Percentiles rank a stretch among this genome's conserved stretches.
Evolutionary conservation across 2,113 vertebrate genomes (phyloP).

Genomic region (Psilopsiagon aymara): DNA sequence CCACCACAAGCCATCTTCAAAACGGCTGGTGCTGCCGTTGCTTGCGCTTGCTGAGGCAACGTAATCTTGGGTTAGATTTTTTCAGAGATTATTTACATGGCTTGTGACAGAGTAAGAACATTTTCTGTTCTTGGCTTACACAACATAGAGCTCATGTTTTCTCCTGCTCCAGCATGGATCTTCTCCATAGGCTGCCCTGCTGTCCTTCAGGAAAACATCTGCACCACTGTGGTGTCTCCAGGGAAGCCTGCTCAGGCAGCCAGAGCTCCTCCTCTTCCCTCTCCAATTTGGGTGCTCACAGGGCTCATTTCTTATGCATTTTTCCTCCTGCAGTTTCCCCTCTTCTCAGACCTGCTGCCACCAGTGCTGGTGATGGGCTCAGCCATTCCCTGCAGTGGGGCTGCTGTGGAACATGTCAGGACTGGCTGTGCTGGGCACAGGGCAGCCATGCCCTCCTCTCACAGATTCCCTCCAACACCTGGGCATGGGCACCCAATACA

Average conservation of each 20-base stretch:
- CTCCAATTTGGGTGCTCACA: rapidly evolving
- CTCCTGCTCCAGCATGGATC: rapidly evolving
- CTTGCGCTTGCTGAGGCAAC: background rate
- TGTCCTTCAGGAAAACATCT: background rate
- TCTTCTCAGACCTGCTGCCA: background rate
- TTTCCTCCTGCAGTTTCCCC: background rate
- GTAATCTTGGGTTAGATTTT: background rate
- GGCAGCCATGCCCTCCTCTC: background rate
- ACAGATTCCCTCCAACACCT: rapidly evolving
- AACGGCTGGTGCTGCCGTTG: too few species aligned
- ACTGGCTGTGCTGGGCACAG: rapidly evolving
- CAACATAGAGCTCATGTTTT: rapidly evolving
- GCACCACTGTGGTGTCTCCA: rapidly evolving
- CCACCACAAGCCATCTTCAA: background rate
- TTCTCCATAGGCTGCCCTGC: background rate
- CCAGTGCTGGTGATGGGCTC: rapidly evolving
- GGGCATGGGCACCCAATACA: rapidly evolving
- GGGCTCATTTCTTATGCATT: background rate
- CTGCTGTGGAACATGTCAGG: too few species aligned
- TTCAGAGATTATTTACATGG: rapidly evolving
- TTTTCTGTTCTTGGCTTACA: rapidly evolving
- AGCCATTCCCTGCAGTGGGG: background rate
- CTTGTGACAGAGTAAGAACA: background rate
- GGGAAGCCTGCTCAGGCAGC: rapidly evolving
- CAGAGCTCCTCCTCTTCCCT: rapidly evolving